Conservation (phyloP, 2,797 vertebrate genomes). For the Poecilia picta region DNA sequence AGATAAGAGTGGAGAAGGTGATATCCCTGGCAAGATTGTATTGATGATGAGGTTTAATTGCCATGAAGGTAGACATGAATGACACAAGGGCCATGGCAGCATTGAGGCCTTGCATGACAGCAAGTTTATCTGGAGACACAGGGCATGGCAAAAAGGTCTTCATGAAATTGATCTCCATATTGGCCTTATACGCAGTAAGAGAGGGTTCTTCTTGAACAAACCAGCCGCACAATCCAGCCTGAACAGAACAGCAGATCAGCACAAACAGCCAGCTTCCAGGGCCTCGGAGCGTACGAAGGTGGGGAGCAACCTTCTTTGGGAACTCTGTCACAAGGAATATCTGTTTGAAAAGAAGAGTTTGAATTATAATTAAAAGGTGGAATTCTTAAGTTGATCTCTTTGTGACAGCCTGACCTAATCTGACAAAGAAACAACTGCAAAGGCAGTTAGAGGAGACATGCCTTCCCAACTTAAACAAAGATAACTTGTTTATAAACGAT, state of each 20-base stretch:
- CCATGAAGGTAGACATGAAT: conserved; percentile 93
- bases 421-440: not conserved
- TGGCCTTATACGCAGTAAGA: conserved; percentile 51
- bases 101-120: conserved; percentile 81
- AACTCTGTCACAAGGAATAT: conserved; percentile 79
- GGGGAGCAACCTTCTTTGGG: conserved; percentile 61
- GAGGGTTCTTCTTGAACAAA: conserved; percentile 53
- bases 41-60: conserved; percentile 71
- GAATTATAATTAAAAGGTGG: not conserved
- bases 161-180: conserved; percentile 68
- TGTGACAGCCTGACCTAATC: not conserved
- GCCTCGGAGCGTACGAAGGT: conserved; percentile 66
- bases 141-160: conserved; percentile 66
- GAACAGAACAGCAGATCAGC: conserved; percentile 71
- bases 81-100: conserved; percentile 77
- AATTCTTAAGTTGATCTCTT: not conserved
- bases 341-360: conserved; percentile 61
- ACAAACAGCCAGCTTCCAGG: conserved; percentile 72
- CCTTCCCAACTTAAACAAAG: not conserved
- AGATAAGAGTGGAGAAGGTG: conserved; percentile 83
- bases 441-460: not conserved
- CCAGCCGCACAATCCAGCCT: conserved; percentile 76
- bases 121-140: conserved; percentile 74
- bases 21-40: conserved; percentile 88
- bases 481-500: not conserved